Evolutionary conservation across 2,888 invertebrate genomes (phyloP), one percentile per base, ranked within the genome.

Genomic region (Melanophora roralis): DNA sequence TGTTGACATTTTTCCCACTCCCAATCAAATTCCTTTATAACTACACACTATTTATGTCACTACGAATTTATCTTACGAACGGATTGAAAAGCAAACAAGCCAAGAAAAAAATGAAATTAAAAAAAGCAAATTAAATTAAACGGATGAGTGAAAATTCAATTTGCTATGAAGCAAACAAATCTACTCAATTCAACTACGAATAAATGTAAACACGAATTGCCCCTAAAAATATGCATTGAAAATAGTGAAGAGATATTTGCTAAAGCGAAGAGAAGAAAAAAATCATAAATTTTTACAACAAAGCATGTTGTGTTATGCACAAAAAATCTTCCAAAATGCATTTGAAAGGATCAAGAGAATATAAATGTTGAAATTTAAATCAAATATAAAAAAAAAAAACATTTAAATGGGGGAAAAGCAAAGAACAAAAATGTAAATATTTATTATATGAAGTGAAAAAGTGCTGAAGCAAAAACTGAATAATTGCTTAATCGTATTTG

Each of bases 161-260:
- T 69, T 38, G 21, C 9, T 38, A 45, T 51, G 36, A 12, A 45
- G 55, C 62, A 69, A 76, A 69, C 53, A 67, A 74, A 53, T 21
- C 32, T 34, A 67, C 36, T 34, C 38, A 67, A 40, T 74, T 43
- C n/a, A 32, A 11, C 19, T 9, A 23, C 23, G 6, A 27, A 27
- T 34, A 9, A 49, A 43, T 64, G 60, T 57, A 45, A 80, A 72
- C 55, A 67, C 57, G 62, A 68, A 76, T 76, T 76, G 76, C 62
- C 75, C 57, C n/a, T 43, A 43, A 57, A 76, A 76, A 76, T 80
- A 72, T 57, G 80, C 67, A 67, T 7, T 43, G 59, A 27, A 74
- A 72, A 55, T 57, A 34, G 62, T 72, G 53, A 72, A 45, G 5
- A 45, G 53, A 72, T 23, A 53, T 62, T 43, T 60, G 19, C n/a